Base-by-base conservation (phyloP, 37 sponge, comb jelly and placozoan species). In the Cliona cf. orientalis region DNA sequence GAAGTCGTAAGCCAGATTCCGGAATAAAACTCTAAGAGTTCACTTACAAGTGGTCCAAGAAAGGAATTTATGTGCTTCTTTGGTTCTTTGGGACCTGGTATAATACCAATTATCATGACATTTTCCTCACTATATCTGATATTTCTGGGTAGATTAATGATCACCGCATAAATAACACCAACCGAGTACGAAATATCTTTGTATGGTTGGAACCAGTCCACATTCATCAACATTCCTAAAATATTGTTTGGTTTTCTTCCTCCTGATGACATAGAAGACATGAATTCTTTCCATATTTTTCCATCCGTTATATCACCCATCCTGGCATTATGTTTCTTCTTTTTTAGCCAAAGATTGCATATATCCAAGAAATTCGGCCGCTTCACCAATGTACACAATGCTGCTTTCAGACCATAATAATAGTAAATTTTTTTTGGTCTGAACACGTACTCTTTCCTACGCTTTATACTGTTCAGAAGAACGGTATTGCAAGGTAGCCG, bases 141-240 rank as follows among this genome's bases (percentile, higher is more conserved):
- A 25, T 37, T 5, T 29, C 83, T 38, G 1, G 90, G 90, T 3
- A 89, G 69, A 43, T 89, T 89, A 22, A 71, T 46, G 61, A 89
- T 79, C 1, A 57, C 41, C 37, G 84, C 49, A 42, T 84, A 89
- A 26, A 89, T 78, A 21, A 45, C 80, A 58, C 90, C 90, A 22
- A 89, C 80, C 5, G 73, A 75, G 59, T 88, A 76, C 35, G 42
- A 44, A 2, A 72, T 61, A 58, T 84, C 76, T 36, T 39, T 46
- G 69, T 60, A 90, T 44, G 81, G 75, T 26, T 74, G 65, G 68
- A 90, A 90, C 85, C 91, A 79, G 58, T 90, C 91, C 37, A 90
- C 44, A 41, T 90, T 90, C n/a, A 90, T 31, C 36, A n/a, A 29
- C 26, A 91, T 42, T 29, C 64, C 43, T 28, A 90, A 56, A 79